Conservation (phyloP, 2,888 invertebrate species). For the Erpobdella octoculata region DNA sequence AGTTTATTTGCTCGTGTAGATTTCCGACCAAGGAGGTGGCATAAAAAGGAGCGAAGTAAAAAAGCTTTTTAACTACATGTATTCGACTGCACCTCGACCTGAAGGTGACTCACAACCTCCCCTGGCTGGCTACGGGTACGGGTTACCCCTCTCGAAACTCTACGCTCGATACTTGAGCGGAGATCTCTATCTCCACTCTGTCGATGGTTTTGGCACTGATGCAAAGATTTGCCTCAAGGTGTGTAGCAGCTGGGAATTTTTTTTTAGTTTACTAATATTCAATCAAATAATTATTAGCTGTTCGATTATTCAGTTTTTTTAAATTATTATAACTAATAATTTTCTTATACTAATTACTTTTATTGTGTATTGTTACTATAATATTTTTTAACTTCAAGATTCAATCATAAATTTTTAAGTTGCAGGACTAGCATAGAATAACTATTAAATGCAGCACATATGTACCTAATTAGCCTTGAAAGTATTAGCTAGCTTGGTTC, state of each 20-base stretch:
- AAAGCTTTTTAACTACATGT: conserved; percentile 95
- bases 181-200: conserved; percentile 81
- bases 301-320: no score
- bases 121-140: conserved; percentile 75
- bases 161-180: conserved; percentile 96
- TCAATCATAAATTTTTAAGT: no score
- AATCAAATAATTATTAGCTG: no score
- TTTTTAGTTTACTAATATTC: neutral
- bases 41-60: conserved; percentile 70
- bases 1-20: no score
- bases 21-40: conserved; percentile 91
- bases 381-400: no score
- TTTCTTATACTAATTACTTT: no score
- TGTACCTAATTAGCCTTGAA: no score
- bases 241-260: neutral
- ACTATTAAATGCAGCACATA: no score
- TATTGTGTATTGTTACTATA: no score
- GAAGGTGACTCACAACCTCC: conserved; percentile 17
- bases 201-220: conserved; percentile 94
- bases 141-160: conserved; percentile 84
- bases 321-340: neutral
- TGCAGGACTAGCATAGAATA: no score
- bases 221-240: conserved; percentile 94
- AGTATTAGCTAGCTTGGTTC: no score
- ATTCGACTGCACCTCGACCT: conserved; percentile 87